Percentiles rank a stretch among this genome's conserved stretches.
Evolutionary conservation across 2,113 vertebrate species (phyloP).

Genomic region (Anseranas semipalmata): DNA sequence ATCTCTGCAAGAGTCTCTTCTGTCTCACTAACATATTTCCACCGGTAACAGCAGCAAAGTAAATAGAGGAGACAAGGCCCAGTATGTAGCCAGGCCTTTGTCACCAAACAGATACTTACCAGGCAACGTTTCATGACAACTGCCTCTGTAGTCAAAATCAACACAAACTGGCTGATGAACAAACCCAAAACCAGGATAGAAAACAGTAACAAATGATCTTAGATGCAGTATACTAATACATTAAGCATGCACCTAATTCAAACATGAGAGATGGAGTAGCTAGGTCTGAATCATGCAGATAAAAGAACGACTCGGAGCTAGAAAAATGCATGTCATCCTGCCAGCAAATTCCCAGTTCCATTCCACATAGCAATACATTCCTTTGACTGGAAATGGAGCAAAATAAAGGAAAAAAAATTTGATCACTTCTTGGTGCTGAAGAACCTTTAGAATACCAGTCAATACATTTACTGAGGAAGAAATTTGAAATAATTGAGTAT

Average conservation of each 20-base stretch:
- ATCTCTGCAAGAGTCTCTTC: background rate
- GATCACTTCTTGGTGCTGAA: background rate
- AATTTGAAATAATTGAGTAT: background rate
- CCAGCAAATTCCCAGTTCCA: background rate
- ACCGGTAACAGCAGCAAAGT: background rate
- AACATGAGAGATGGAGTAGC: background rate
- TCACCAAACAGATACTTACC: background rate
- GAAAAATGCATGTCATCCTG: background rate
- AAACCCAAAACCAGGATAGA: slow-evolving; percentile 23
- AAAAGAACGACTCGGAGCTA: slow-evolving; percentile 10
- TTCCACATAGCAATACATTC: background rate
- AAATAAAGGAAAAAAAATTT: slow-evolving; percentile 5
- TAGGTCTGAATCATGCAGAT: slow-evolving; percentile 39
- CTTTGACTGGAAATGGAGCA: background rate
- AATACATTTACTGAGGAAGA: background rate
- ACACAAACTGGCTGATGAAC: slow-evolving; percentile 25
- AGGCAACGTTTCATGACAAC: background rate
- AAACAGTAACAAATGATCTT: background rate
- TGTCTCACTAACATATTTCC: background rate
- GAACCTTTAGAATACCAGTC: background rate
- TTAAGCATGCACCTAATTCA: background rate
- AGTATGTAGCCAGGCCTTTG: background rate
- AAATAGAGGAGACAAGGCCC: background rate
- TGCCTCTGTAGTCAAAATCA: slow-evolving; percentile 39
- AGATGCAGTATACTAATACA: background rate